Base-by-base conservation (phyloP, 2,797 vertebrate species). In the Sarcoramphus papa region DNA sequence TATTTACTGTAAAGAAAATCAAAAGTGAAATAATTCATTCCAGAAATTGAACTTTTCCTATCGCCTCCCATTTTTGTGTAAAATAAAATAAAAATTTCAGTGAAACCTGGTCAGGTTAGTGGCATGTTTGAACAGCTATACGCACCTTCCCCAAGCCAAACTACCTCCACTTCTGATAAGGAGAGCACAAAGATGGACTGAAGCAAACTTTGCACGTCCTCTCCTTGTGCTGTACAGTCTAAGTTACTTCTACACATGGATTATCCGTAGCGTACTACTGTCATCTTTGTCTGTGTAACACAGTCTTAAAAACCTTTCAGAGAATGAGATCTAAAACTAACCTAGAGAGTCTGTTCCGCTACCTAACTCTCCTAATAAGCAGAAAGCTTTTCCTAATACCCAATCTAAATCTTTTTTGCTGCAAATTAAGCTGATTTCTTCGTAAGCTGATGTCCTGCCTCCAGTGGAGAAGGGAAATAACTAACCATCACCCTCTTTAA, bases 391-490 rank as follows among this genome's bases (percentile, higher is more conserved):
- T 60, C 56, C 10, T 86, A 81, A 84, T 81, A 84, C 14, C 37
- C 65, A 78, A 20, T 59, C 22, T 65, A 60, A 45, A 50, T 33
- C 7, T 35, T 22, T 56, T 69, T n/a, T 13, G 1, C 54, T 79
- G 41, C 40, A 94, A 95, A 96, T 88, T 54, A 87, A 84, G 24
- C 45, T 60, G 68, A 65, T 96, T 93, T 92, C 64, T 90, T 93
- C 69, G 60, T 45, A 83, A 63, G 6, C 3, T 48, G 56, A 45
- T 76, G 43, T 62, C 50, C 47, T 92, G 25, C 41, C 85, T 92
- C 50, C 35, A 75, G 43, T 60, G 45, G 72, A 90, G 50, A 93
- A 89, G 48, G 30, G 31, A 88, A 92, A 90, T 67, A 77, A 84
- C n/a, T 68, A 64, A 90, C 28, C 13, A 84, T 62, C 51, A 63